phyloP scores from a whole-genome alignment of 2,797 vertebrate genomes.

The Melopsittacus undulatus region DNA sequence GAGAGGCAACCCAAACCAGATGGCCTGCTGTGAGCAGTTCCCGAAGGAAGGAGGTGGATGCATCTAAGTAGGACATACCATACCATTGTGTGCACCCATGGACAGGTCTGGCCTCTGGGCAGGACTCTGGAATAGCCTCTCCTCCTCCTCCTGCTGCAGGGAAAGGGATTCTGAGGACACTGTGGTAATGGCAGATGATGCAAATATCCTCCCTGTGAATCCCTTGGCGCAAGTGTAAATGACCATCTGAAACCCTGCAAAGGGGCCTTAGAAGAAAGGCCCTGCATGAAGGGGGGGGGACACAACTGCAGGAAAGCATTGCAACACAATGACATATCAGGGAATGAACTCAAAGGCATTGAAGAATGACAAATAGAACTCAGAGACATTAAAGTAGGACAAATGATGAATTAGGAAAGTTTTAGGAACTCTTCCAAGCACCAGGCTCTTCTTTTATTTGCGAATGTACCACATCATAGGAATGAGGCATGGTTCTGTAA shows the following conservation, averaged over 20 bases:
- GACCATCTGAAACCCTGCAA: not conserved
- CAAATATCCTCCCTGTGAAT: not conserved
- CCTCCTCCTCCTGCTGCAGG: not conserved
- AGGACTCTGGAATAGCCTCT: not conserved
- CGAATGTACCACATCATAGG: slow-evolving; percentile 2
- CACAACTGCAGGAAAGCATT: not conserved
- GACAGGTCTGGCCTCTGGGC: not conserved
- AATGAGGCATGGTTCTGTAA: not conserved
- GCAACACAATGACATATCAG: not conserved
- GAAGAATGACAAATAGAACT: not conserved
- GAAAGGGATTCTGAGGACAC: not conserved
- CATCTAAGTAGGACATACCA: not conserved
- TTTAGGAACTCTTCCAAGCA: not conserved
- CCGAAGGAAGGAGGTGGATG: not conserved
- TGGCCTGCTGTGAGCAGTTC: not conserved
- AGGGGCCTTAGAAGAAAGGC: not conserved
- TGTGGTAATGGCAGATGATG: not conserved
- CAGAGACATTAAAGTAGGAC: not conserved
- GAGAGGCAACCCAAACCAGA: not conserved
- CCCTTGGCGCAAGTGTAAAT: not conserved
- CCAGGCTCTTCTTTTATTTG: not conserved
- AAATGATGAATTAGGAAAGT: not conserved
- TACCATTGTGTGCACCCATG: not conserved
- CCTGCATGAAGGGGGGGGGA: rapidly evolving
- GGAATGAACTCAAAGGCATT: not conserved